Percentiles rank a stretch among this genome's conserved stretches.
phyloP scores from a whole-genome alignment of 1,140 invertebrate species.

The Coelopa frigida region DNA sequence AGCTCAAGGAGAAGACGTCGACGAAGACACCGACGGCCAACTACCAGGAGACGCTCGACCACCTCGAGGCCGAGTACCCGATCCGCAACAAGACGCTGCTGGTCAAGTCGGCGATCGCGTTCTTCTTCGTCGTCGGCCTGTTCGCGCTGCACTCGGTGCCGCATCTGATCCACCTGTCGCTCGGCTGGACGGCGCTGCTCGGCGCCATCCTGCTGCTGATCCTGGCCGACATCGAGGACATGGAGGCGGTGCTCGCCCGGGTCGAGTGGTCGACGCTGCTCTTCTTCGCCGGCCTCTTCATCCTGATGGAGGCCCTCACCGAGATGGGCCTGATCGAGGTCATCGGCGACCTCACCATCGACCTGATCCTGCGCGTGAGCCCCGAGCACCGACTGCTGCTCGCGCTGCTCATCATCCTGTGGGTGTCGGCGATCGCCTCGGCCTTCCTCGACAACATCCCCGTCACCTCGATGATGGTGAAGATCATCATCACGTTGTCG shows the following conservation, averaged over 20 bases:
- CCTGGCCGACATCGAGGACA: constrained; percentile 52
- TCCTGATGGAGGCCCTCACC: constrained; percentile 66
- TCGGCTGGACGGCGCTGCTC: constrained; percentile 65
- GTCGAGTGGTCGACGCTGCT: constrained; percentile 73
- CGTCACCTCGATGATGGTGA: constrained; percentile 73
- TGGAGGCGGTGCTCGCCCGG: constrained; percentile 60
- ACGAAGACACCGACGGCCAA: background rate
- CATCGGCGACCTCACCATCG: constrained; percentile 56
- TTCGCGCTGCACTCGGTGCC: constrained; percentile 64
- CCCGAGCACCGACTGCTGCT: constrained; percentile 52
- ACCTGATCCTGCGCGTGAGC: constrained; percentile 52
- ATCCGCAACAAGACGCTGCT: constrained; percentile 57
- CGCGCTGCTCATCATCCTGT: constrained; percentile 61
- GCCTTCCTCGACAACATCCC: constrained; percentile 74
- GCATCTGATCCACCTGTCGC: constrained; percentile 49
- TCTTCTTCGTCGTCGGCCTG: constrained; percentile 54
- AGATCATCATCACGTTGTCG: constrained; percentile 54
- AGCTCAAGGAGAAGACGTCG: background rate
- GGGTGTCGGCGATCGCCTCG: constrained; percentile 63
- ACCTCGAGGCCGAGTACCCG: constrained; percentile 31
- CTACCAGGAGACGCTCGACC: constrained; percentile 17
- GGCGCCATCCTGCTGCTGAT: constrained; percentile 61
- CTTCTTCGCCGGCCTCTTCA: constrained; percentile 69
- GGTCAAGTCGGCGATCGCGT: constrained; percentile 53
- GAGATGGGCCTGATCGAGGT: constrained; percentile 59